Conservation (phyloP, 2,888 invertebrate species). For the Pristionchus exspectatus region DNA sequence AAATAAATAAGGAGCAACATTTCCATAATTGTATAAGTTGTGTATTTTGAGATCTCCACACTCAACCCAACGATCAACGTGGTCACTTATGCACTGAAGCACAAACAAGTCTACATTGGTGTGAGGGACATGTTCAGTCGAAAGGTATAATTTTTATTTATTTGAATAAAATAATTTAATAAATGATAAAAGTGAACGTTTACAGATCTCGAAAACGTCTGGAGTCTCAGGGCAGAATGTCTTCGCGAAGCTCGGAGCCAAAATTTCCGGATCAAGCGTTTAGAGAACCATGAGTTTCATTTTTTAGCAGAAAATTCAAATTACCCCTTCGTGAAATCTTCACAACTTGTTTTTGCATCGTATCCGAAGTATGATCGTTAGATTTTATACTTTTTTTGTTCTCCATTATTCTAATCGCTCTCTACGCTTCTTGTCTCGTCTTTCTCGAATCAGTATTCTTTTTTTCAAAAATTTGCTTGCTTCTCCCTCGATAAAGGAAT, state of each 20-base stretch:
- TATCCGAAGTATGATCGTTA: too few relatives aligned
- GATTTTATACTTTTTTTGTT: too few relatives aligned
- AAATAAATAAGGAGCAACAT: neutral
- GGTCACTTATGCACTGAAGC: slow-evolving; percentile 14
- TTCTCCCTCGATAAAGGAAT: too few relatives aligned
- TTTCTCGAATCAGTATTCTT: too few relatives aligned
- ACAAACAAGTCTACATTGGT: slow-evolving; percentile 46
- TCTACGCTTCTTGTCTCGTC: too few relatives aligned
- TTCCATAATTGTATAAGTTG: neutral
- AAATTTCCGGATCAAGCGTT: slow-evolving; percentile 22
- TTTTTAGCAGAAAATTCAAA: neutral
- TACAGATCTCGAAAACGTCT: slow-evolving; percentile 7
- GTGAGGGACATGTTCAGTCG: slow-evolving; percentile 33
- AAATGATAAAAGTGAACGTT: neutral
- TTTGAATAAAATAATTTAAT: neutral
- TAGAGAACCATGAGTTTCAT: neutral
- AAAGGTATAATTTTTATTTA: neutral
- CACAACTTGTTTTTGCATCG: neutral
- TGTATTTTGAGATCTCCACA: neutral
- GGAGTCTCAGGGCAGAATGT: neutral
- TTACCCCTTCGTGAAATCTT: neutral
- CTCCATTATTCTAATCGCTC: too few relatives aligned
- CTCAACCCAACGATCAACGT: slow-evolving; percentile 41
- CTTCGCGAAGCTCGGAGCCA: neutral
- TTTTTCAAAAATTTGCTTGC: too few relatives aligned